phyloP scores from a whole-genome alignment of 2,113 vertebrate genomes.

The Alosa alosa region DNA sequence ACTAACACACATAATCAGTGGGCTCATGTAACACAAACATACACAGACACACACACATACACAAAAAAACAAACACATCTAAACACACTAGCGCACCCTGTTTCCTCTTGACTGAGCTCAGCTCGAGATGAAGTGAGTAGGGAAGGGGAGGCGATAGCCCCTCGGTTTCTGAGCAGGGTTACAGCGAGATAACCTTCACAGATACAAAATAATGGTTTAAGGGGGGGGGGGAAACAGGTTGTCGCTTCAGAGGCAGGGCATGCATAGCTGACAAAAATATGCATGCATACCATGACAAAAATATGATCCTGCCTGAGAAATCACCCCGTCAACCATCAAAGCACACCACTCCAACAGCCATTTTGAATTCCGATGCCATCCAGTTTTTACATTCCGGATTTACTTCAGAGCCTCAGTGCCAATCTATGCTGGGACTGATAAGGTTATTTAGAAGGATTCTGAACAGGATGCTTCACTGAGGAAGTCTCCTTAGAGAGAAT shows the following conservation, averaged over 20 bases:
- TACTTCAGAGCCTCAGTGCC: background rate
- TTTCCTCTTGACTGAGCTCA: constrained; percentile 6
- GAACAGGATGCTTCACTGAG: background rate
- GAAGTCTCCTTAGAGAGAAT: background rate
- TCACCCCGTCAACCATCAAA: background rate
- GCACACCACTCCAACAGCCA: background rate
- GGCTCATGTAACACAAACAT: background rate
- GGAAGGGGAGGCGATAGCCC: background rate
- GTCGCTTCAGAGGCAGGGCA: background rate
- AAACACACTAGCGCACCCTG: background rate
- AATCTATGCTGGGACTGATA: background rate
- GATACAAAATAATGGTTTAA: background rate
- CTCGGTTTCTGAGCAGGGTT: background rate
- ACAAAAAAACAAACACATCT: background rate
- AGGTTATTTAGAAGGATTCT: background rate
- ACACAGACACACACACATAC: background rate
- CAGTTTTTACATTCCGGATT: background rate
- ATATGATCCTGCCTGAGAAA: constrained; percentile 12
- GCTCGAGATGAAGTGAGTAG: background rate
- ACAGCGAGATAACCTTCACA: background rate
- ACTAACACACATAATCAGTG: background rate
- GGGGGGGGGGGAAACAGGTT: background rate
- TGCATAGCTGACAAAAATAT: constrained; percentile 9
- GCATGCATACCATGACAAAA: constrained; percentile 1
- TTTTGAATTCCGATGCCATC: constrained; percentile 7